These are phyloP conservation scores for Heteropelma amictum DNA, from an alignment of 2,888 invertebrate genomes.

Conservation along the genomic window DNA sequence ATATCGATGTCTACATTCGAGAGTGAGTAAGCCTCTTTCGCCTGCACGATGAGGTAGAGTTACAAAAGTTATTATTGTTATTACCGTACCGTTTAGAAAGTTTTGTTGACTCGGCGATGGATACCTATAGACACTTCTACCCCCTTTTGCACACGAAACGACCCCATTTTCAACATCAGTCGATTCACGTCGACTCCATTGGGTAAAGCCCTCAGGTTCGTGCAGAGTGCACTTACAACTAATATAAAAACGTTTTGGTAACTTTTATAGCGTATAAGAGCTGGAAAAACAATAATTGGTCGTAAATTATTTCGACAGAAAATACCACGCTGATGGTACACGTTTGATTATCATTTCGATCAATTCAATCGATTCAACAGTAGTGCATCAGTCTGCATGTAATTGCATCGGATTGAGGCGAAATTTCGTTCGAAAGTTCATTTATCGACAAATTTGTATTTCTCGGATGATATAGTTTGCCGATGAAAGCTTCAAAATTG, in stretches of 20 bases:
- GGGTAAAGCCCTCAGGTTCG: constrained; percentile 12
- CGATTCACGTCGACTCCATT: constrained; percentile 25
- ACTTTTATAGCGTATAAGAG: neutral
- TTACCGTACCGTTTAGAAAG: constrained; percentile 77
- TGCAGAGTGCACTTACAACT: constrained; percentile 12
- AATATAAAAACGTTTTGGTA: neutral
- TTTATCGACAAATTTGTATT: no score
- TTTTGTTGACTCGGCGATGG: constrained; percentile 73
- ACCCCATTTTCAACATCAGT: constrained; percentile 41
- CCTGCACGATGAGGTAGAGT: constrained; percentile 63
- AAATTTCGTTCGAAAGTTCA: no score
- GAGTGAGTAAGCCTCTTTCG: neutral
- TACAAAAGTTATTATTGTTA: constrained; percentile 78
- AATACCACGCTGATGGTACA: no score
- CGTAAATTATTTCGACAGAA: neutral
- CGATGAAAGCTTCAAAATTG: no score
- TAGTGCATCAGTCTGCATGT: no score
- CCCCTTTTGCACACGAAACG: neutral
- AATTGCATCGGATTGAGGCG: no score
- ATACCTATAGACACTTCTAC: constrained; percentile 54
- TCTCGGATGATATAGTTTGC: no score
- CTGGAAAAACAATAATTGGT: neutral
- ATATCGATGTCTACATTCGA: constrained; percentile 10
- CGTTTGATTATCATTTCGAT: no score
- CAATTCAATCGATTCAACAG: no score